Conservation (phyloP, 2,113 vertebrate genomes). For the Platichthys stellatus region DNA sequence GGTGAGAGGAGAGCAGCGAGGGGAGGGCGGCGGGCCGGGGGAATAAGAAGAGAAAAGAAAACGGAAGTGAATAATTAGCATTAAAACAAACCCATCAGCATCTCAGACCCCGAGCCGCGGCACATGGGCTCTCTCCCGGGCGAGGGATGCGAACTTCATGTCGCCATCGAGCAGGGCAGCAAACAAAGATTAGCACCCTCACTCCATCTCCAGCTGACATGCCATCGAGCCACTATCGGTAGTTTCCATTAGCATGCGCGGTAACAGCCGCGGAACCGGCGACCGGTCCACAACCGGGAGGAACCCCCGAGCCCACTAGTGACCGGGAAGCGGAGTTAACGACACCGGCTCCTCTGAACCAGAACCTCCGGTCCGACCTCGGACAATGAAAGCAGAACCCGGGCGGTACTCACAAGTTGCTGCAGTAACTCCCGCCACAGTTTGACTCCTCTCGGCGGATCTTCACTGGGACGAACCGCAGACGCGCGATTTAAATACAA, state of each 20-base stretch:
- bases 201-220: constrained; percentile 37
- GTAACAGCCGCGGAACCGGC: constrained; percentile 71
- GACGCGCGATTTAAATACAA: constrained; percentile 62
- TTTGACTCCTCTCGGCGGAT: not conserved
- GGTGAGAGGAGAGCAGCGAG: constrained; percentile 14
- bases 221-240: constrained; percentile 59
- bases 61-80: constrained; percentile 75
- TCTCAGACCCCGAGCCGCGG: constrained; percentile 6
- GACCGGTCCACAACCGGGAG: constrained; percentile 41
- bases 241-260: constrained; percentile 72
- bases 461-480: constrained; percentile 6
- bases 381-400: constrained; percentile 44
- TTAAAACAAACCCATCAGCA: constrained; percentile 3
- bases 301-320: not conserved
- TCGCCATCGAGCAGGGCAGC: constrained; percentile 9
- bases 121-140: constrained; percentile 8
- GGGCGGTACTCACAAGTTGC: constrained; percentile 75
- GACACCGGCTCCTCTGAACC: constrained; percentile 4
- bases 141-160: constrained; percentile 38
- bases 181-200: constrained; percentile 25
- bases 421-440: constrained; percentile 28
- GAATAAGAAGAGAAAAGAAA: constrained; percentile 66
- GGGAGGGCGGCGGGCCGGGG: constrained; percentile 36
- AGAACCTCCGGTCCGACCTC: not conserved
- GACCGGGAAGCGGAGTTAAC: not conserved